Percentiles rank a stretch among this genome's conserved stretches.
phyloP scores from a whole-genome alignment of 2,797 vertebrate genomes.

The Prunella strophiata region DNA sequence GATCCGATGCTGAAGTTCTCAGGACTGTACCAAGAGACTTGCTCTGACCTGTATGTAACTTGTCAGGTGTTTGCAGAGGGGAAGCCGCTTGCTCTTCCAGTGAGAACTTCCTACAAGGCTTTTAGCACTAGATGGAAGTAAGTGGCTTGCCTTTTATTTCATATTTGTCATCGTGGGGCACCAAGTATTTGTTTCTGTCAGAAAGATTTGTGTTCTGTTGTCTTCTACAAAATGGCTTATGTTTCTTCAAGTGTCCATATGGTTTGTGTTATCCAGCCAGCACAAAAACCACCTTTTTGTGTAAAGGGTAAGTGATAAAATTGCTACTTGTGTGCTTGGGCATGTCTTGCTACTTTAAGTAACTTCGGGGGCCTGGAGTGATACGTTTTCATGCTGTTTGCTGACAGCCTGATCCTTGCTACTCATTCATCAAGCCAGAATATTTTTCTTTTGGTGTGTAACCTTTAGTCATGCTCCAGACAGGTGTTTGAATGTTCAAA shows the following conservation, averaged over 20 bases:
- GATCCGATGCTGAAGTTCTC: constrained; percentile 98
- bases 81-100: constrained; percentile 93
- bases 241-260: background rate
- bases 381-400: accelerated
- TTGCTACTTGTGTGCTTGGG: background rate
- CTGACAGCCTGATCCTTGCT: background rate
- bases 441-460: background rate
- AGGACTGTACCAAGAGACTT: constrained; percentile 94
- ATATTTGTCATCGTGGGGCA: background rate
- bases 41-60: constrained; percentile 96
- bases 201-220: background rate
- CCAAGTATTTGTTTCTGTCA: background rate
- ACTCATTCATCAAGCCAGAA: background rate
- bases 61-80: constrained; percentile 98
- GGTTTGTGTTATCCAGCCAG: background rate
- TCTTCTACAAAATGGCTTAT: background rate
- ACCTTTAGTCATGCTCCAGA: background rate
- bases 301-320: background rate
- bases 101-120: constrained; percentile 96
- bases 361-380: background rate
- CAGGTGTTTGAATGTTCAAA: background rate
- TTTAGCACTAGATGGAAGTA: constrained; percentile 99
- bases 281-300: background rate
- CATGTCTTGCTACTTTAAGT: background rate
- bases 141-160: constrained; percentile 67